Conservation (phyloP, 1,140 invertebrate genomes). For the Drosophila micromelanica region DNA sequence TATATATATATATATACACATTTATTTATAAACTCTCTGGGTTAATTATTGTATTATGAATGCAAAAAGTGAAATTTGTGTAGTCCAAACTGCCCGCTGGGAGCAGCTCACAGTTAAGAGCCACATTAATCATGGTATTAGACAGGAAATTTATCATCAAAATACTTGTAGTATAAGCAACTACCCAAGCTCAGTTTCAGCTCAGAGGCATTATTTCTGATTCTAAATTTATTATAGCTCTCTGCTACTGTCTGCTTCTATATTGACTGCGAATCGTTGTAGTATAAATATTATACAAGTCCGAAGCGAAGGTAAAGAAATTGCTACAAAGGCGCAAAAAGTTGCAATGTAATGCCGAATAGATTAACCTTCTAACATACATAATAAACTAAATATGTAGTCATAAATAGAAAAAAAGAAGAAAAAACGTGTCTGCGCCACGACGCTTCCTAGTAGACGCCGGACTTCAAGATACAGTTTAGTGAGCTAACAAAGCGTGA, state of each 20-base stretch:
- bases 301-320: conserved; percentile 36
- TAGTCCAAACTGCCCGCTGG: no score
- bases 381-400: conserved; percentile 64
- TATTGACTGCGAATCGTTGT: not conserved
- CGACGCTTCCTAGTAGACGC: conserved; percentile 52
- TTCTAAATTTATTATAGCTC: no score
- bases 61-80: conserved; percentile 73
- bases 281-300: conserved; percentile 32
- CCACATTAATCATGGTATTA: no score
- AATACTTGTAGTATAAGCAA: no score
- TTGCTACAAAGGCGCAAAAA: conserved; percentile 52
- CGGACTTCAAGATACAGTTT: conserved; percentile 62
- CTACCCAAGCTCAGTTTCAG: no score
- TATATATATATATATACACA: conserved; percentile 9
- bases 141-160: no score
- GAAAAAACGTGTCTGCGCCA: conserved; percentile 17
- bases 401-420: conserved; percentile 47
- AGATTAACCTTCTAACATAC: conserved; percentile 81
- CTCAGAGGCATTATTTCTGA: no score
- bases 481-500: conserved; percentile 81
- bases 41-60: conserved; percentile 69
- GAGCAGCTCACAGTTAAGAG: no score
- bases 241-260: no score
- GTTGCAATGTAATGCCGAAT: conserved; percentile 72
- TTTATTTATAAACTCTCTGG: conserved; percentile 50